These are phyloP conservation scores for Orycteropus afer DNA, from an alignment of 2,113 vertebrate genomes.

Conservation along the genomic window DNA sequence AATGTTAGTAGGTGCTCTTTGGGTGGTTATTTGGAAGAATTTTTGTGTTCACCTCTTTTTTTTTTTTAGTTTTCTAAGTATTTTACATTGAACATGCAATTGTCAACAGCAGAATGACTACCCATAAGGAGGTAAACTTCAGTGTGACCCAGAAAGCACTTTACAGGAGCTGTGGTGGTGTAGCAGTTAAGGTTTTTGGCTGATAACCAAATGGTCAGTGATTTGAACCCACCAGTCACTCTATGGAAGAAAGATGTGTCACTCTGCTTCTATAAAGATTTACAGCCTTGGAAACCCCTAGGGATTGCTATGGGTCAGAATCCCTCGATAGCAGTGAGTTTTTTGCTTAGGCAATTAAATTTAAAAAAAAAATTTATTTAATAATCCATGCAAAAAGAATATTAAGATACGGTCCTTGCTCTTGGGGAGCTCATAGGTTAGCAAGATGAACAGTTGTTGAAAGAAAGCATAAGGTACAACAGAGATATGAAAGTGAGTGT, in stretches of 20 bases:
- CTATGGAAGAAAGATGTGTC: too few relatives aligned
- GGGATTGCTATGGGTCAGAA: too few relatives aligned
- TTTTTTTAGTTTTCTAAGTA: not conserved
- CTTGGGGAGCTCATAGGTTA: not conserved
- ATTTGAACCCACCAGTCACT: too few relatives aligned
- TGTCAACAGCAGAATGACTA: not conserved
- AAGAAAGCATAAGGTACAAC: not conserved
- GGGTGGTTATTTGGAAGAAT: not conserved
- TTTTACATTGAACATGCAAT: not conserved
- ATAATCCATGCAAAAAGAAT: not conserved
- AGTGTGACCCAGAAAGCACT: not conserved
- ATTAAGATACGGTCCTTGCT: not conserved
- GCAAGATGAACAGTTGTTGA: not conserved
- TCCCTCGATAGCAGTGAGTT: too few relatives aligned
- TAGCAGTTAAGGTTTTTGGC: too few relatives aligned
- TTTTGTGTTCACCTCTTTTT: not conserved
- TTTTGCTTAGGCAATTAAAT: not conserved
- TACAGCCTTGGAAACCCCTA: too few relatives aligned
- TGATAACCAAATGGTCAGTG: too few relatives aligned
- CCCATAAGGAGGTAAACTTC: not conserved
- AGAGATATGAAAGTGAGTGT: not conserved
- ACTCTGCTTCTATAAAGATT: too few relatives aligned
- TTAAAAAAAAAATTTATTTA: not conserved
- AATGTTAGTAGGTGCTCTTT: not conserved
- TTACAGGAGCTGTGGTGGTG: too few relatives aligned